These are phyloP conservation scores for Ramazzottius varieornatus DNA, from an alignment of 2,888 invertebrate genomes.

Conservation along the genomic window DNA sequence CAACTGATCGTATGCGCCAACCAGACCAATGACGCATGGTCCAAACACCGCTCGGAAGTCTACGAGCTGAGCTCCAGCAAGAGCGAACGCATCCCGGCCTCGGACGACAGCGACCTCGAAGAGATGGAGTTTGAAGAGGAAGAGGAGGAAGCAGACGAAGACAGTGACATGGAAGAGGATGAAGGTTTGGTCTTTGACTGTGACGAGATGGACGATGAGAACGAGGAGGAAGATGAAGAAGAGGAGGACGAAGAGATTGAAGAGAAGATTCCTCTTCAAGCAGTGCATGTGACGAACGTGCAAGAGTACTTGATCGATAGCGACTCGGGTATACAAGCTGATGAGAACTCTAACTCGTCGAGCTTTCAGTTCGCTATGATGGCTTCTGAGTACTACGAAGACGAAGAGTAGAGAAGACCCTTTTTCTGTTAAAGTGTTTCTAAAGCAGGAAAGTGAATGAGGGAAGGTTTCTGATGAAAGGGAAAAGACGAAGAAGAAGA, in stretches of 20 bases:
- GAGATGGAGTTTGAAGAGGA: background rate
- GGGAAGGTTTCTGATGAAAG: too few relatives aligned
- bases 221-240: background rate
- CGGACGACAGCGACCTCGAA: background rate
- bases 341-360: too few relatives aligned
- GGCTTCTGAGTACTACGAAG: too few relatives aligned
- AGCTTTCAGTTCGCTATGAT: too few relatives aligned
- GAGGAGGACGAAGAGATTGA: too few relatives aligned
- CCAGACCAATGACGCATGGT: background rate
- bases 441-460: too few relatives aligned
- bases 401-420: too few relatives aligned
- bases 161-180: background rate
- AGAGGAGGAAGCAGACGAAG: background rate
- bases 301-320: background rate
- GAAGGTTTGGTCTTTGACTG: background rate
- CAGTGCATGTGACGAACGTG: too few relatives aligned
- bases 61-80: background rate
- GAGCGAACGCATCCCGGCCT: background rate
- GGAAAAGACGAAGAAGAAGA: too few relatives aligned
- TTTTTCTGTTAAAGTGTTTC: too few relatives aligned
- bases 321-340: background rate
- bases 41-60: background rate
- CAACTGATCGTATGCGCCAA: background rate
- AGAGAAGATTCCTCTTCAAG: too few relatives aligned
- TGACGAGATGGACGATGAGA: background rate